These are phyloP conservation scores for Sebastes itinus DNA, from an alignment of 2,797 vertebrate species.

Conservation along the genomic window DNA sequence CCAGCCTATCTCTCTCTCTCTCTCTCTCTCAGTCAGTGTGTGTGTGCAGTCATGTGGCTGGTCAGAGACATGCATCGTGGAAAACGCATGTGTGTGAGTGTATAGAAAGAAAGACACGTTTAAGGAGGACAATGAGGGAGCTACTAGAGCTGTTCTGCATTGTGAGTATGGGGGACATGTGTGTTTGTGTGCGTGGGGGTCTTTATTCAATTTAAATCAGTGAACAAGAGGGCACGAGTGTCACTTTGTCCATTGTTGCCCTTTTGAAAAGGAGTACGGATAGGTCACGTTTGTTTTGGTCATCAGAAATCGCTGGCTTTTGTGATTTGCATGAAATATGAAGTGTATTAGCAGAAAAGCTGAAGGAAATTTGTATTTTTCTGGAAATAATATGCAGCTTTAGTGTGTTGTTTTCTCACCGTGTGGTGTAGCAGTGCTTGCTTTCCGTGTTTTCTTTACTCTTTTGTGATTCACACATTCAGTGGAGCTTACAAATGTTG, in stretches of 20 bases:
- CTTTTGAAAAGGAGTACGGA: conserved; percentile 13
- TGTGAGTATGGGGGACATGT: conserved; percentile 63
- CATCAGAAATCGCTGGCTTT: background rate
- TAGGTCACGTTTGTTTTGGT: conserved; percentile 12
- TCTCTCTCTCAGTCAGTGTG: conserved; percentile 42
- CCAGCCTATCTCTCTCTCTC: conserved; percentile 46
- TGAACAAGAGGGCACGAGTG: conserved; percentile 35
- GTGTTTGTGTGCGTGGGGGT: conserved; percentile 36
- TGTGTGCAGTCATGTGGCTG: conserved; percentile 72
- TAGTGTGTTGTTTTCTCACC: background rate
- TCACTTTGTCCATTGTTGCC: conserved; percentile 46
- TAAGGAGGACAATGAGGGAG: conserved; percentile 82
- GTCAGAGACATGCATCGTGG: conserved; percentile 69
- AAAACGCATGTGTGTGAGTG: conserved; percentile 66
- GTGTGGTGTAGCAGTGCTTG: background rate
- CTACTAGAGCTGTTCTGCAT: conserved; percentile 79
- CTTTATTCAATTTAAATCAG: conserved; percentile 34
- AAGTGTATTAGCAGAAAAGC: background rate
- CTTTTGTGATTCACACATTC: background rate
- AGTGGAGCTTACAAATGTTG: background rate
- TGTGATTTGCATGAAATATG: conserved; percentile 2
- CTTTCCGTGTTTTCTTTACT: background rate
- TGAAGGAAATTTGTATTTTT: background rate
- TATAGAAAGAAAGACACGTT: conserved; percentile 68
- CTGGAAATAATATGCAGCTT: background rate